Conservation (phyloP, 2,888 invertebrate genomes). For the Andrena bicolor region DNA sequence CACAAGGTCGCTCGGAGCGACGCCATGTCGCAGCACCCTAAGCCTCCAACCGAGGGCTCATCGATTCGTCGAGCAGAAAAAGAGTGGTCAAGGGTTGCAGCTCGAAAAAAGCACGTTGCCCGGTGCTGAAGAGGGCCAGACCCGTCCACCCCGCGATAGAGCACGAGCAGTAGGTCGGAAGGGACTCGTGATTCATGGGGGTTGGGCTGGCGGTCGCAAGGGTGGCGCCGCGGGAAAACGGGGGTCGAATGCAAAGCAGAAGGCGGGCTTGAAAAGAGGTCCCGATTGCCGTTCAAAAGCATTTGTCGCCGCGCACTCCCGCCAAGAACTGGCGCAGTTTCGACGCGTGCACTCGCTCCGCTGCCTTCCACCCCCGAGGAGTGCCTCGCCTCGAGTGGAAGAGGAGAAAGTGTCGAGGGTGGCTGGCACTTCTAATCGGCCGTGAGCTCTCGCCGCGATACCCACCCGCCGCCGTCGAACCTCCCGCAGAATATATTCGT, state of each 20-base stretch:
- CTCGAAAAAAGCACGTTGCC: conserved; percentile 36
- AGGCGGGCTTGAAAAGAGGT: conserved; percentile 46
- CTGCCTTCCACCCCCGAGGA: conserved; percentile 39
- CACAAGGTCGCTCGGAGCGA: not conserved
- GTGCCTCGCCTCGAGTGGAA: conserved; percentile 38
- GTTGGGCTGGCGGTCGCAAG: conserved; percentile 41
- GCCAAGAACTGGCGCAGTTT: conserved; percentile 13
- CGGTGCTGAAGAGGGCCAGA: conserved; percentile 39
- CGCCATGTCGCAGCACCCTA: conserved; percentile 24
- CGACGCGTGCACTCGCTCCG: conserved; percentile 47
- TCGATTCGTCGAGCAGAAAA: conserved; percentile 47
- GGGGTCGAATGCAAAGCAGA: conserved; percentile 57
- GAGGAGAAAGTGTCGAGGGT: conserved; percentile 44
- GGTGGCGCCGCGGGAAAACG: conserved; percentile 37
- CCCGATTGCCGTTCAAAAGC: conserved; percentile 58
- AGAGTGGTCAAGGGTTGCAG: conserved; percentile 58
- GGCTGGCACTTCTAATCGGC: conserved; percentile 58
- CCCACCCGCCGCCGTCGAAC: not conserved
- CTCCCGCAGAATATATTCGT: conserved; percentile 40
- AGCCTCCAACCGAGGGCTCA: conserved; percentile 11
- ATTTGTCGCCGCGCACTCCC: conserved; percentile 40
- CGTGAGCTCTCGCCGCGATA: conserved; percentile 43
- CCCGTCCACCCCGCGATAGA: conserved; percentile 53
- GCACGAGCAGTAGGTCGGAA: conserved; percentile 48
- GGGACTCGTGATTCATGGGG: conserved; percentile 58